Evolutionary conservation across 2,113 vertebrate genomes (phyloP).

Genomic region (Larimichthys polyactis): DNA sequence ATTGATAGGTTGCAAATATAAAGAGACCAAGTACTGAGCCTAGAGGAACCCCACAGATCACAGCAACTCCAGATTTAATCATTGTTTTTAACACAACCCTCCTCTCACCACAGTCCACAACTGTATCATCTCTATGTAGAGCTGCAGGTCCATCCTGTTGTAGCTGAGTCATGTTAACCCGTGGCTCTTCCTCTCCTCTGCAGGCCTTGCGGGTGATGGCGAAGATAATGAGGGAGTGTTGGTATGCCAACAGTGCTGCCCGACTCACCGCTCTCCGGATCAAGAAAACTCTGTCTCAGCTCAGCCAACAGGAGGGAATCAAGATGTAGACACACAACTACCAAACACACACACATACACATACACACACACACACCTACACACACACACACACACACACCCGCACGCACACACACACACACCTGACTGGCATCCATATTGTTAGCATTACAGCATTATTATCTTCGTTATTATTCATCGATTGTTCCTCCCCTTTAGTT

Average conservation of each 20-base stretch:
- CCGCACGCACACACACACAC: slow-evolving; percentile 37
- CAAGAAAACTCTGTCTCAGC: slow-evolving; percentile 98
- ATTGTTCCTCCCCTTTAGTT: slow-evolving; percentile 25
- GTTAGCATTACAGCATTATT: slow-evolving; percentile 59
- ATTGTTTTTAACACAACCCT: background rate
- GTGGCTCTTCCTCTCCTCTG: slow-evolving; percentile 46
- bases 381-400: slow-evolving; percentile 22
- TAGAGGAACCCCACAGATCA: background rate
- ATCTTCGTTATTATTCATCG: slow-evolving; percentile 36
- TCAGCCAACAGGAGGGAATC: slow-evolving; percentile 99
- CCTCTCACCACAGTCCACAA: background rate
- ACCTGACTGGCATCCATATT: slow-evolving; percentile 60
- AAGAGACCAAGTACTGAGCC: background rate
- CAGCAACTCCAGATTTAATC: background rate
- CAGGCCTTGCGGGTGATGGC: slow-evolving; percentile 98
- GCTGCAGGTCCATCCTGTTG: background rate
- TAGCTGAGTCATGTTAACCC: background rate
- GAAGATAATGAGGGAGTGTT: slow-evolving; percentile 99
- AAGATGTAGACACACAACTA: slow-evolving; percentile 90
- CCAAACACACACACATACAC: slow-evolving; percentile 24
- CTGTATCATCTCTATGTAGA: background rate
- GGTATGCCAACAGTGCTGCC: slow-evolving; percentile 97
- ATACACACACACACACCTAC: background rate
- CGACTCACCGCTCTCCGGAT: slow-evolving; percentile 95
- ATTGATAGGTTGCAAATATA: background rate